These are phyloP conservation scores for Rhingia campestris DNA, from an alignment of 2,888 invertebrate genomes.

Conservation along the genomic window DNA sequence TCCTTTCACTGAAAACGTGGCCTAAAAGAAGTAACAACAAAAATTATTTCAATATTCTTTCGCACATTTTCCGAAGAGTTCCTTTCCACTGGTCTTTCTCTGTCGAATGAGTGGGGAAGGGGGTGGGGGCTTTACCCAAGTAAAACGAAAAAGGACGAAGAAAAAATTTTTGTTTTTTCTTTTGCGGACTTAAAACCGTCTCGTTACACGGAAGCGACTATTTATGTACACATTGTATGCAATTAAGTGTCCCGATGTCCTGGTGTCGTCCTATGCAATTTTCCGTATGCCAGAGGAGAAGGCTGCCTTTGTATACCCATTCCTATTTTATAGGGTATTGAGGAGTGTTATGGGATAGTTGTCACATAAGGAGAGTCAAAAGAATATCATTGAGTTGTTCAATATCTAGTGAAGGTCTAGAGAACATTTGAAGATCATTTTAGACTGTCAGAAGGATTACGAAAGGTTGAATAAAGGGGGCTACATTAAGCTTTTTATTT, in stretches of 20 bases:
- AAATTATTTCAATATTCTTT: conserved; percentile 68
- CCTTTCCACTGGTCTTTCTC: conserved; percentile 11
- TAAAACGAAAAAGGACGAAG: conserved; percentile 8
- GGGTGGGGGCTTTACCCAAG: conserved; percentile 14
- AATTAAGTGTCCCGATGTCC: conserved; percentile 71
- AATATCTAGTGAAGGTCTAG: no score
- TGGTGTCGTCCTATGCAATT: conserved; percentile 60
- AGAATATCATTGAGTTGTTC: no score
- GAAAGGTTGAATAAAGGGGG: no score
- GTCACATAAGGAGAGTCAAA: no score
- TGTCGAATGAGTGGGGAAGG: background rate
- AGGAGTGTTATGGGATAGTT: no score
- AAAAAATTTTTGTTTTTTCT: background rate
- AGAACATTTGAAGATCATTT: no score
- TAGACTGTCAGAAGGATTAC: no score
- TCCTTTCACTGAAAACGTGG: conserved; percentile 4
- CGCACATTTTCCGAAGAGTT: conserved; percentile 49
- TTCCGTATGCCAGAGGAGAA: conserved; percentile 17
- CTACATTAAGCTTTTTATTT: no score
- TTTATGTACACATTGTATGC: conserved; percentile 73
- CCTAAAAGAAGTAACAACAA: conserved; percentile 37
- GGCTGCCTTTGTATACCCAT: background rate
- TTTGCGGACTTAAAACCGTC: conserved; percentile 49
- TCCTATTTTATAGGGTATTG: background rate
- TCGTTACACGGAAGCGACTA: conserved; percentile 69